A percentile compares a stretch with the other conserved stretches of the same genome.
phyloP scores from a whole-genome alignment of 2,797 vertebrate species.

The Rhynchonycteris naso region DNA sequence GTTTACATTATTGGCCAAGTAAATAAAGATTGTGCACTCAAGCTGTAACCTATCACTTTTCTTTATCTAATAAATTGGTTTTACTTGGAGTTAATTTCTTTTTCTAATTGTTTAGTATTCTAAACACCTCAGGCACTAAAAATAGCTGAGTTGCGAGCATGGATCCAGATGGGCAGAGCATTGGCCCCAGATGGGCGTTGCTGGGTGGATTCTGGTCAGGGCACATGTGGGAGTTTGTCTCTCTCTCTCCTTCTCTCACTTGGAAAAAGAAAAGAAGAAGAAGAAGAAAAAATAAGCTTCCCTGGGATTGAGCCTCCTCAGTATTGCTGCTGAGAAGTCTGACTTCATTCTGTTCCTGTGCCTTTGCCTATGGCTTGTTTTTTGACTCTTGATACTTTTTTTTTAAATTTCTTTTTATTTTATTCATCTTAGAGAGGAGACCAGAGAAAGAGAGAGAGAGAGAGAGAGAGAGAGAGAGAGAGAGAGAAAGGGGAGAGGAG shows the following conservation, averaged over 20 bases:
- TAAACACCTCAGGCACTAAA: no score
- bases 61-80: slow-evolving; percentile 33
- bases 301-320: background rate
- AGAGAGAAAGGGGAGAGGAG: no score
- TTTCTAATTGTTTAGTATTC: slow-evolving; percentile 1
- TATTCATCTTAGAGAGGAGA: no score
- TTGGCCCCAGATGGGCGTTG: no score
- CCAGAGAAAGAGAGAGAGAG: no score
- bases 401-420: background rate
- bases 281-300: background rate
- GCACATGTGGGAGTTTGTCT: no score
- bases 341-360: background rate
- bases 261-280: no score
- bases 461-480: no score
- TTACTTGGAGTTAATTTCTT: slow-evolving; percentile 25
- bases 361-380: background rate
- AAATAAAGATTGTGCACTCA: slow-evolving; percentile 55
- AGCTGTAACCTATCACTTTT: slow-evolving; percentile 52
- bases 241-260: no score
- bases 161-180: no score
- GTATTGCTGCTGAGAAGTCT: background rate
- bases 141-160: no score
- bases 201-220: no score
- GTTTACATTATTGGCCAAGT: slow-evolving; percentile 60
- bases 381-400: background rate